Conservation (phyloP, 1,140 invertebrate genomes). For the Anastrepha obliqua region DNA sequence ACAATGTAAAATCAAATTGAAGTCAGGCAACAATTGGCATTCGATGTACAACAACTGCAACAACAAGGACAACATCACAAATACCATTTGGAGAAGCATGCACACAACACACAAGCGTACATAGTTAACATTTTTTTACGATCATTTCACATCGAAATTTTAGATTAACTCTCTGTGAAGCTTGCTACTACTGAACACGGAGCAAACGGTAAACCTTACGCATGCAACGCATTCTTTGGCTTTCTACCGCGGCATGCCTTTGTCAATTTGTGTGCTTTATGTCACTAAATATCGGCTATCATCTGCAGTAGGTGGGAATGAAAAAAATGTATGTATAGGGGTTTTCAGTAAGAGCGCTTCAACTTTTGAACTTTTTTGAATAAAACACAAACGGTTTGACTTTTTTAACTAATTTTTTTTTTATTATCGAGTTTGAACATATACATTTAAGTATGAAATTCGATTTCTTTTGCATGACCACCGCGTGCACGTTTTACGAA, state of each 20-base stretch:
- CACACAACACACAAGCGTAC: too few species aligned
- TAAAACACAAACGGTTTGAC: too few species aligned
- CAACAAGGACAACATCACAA: background rate
- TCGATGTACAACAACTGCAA: background rate
- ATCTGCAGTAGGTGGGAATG: background rate
- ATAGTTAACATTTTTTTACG: background rate
- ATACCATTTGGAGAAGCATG: too few species aligned
- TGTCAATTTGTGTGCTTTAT: background rate
- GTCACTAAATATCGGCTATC: background rate
- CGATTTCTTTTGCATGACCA: too few species aligned
- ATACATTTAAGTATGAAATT: too few species aligned
- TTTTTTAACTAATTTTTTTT: too few species aligned
- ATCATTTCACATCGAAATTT: constrained; percentile 3
- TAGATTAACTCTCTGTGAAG: constrained; percentile 23
- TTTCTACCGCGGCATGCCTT: background rate
- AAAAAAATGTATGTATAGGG: too few species aligned
- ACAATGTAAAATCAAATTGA: constrained; percentile 46
- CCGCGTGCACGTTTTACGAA: too few species aligned
- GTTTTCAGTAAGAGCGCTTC: too few species aligned
- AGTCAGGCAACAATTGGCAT: constrained; percentile 27
- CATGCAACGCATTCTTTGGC: background rate
- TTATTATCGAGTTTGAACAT: too few species aligned
- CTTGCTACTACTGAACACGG: background rate
- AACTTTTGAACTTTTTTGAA: too few species aligned
- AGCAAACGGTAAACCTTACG: background rate